These are phyloP conservation scores for Sphaerophoria taeniata DNA, from an alignment of 2,888 invertebrate genomes.

Conservation along the genomic window DNA sequence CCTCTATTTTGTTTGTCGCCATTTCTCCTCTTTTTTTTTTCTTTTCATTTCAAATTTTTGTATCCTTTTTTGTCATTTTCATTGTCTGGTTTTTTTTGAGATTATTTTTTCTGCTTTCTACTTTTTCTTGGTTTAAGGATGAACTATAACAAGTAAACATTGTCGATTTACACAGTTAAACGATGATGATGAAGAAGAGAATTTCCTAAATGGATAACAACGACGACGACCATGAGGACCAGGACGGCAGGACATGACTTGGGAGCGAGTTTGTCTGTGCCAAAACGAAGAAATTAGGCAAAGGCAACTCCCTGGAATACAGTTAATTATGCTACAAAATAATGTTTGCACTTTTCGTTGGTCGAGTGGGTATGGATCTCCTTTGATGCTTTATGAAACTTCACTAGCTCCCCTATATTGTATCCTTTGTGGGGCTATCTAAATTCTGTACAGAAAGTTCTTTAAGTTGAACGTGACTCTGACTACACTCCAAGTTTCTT, in stretches of 20 bases:
- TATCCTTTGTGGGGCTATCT: slow-evolving; percentile 26
- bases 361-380: slow-evolving; percentile 63
- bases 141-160: slow-evolving; percentile 69
- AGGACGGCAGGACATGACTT: not conserved
- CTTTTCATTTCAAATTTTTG: not conserved
- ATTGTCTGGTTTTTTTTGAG: slow-evolving; percentile 58
- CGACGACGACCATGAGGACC: not conserved
- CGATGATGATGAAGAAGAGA: slow-evolving; percentile 71
- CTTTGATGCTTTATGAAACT: slow-evolving; percentile 52
- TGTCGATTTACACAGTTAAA: slow-evolving; percentile 73
- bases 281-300: slow-evolving; percentile 69
- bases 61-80: not conserved
- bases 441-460: not conserved
- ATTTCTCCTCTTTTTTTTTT: not conserved
- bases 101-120: slow-evolving; percentile 53
- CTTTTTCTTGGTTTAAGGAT: slow-evolving; percentile 70
- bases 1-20: slow-evolving; percentile 22
- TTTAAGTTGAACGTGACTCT: not conserved
- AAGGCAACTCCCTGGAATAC: slow-evolving; percentile 56
- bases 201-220: slow-evolving; percentile 40
- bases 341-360: slow-evolving; percentile 73
- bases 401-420: not conserved
- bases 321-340: slow-evolving; percentile 73
- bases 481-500: not conserved
- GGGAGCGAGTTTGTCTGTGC: not conserved